Percentiles rank a stretch among this genome's conserved stretches.
Evolutionary conservation across 2,888 invertebrate species (phyloP).

Genomic region (Zeuzera pyrina): DNA sequence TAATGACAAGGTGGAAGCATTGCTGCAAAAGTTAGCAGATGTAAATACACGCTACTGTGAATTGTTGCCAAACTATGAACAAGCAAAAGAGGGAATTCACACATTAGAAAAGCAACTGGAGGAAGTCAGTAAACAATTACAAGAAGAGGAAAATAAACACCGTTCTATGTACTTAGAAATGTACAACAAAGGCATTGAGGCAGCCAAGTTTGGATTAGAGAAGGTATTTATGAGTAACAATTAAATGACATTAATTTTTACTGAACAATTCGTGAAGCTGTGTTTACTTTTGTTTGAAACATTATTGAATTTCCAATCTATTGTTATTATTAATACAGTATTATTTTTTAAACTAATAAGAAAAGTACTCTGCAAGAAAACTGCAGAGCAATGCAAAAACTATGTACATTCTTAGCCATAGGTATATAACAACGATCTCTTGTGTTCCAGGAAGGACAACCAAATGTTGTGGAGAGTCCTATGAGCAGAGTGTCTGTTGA

Average conservation of each 20-base stretch:
- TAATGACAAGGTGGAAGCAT: slow-evolving; percentile 84
- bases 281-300: too few relatives aligned
- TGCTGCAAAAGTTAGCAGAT: slow-evolving; percentile 81
- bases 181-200: slow-evolving; percentile 87
- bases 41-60: slow-evolving; percentile 86
- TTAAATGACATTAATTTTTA: too few relatives aligned
- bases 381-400: slow-evolving; percentile 1
- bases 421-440: too few relatives aligned
- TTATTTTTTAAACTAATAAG: too few relatives aligned
- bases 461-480: slow-evolving; percentile 63
- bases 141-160: slow-evolving; percentile 81
- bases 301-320: too few relatives aligned
- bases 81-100: slow-evolving; percentile 80
- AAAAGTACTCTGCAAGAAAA: too few relatives aligned
- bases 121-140: slow-evolving; percentile 77
- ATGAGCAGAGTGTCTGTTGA: slow-evolving; percentile 83
- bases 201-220: slow-evolving; percentile 81
- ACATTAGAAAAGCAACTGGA: slow-evolving; percentile 82
- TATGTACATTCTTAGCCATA: too few relatives aligned
- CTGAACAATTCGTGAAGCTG: too few relatives aligned
- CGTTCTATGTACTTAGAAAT: slow-evolving; percentile 86
- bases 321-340: too few relatives aligned
- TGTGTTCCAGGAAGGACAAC: slow-evolving; percentile 47
- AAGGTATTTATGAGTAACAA: slow-evolving; percentile 77
- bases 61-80: slow-evolving; percentile 81